Evolutionary conservation across 1,140 invertebrate species (phyloP).

Genomic region (Leptinotarsa texana): DNA sequence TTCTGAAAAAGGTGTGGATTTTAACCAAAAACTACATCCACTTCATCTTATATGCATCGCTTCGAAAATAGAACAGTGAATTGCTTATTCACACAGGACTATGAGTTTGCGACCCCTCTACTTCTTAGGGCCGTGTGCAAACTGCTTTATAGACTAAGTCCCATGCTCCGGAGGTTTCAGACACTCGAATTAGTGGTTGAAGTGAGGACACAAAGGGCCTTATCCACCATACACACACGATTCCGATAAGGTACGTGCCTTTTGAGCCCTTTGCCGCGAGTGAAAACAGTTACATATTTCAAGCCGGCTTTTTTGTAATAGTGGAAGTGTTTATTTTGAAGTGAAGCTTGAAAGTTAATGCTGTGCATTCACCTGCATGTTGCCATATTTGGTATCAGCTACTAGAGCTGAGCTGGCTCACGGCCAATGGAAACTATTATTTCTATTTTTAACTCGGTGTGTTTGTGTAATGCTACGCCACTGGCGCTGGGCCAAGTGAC

Average conservation of each 20-base stretch:
- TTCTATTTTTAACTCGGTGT: slow-evolving; percentile 42
- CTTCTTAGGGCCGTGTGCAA: slow-evolving; percentile 55
- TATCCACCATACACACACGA: slow-evolving; percentile 51
- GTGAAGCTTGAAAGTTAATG: not conserved
- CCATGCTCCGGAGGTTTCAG: slow-evolving; percentile 30
- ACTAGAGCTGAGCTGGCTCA: slow-evolving; percentile 27
- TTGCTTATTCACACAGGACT: slow-evolving; percentile 46
- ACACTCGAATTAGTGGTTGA: slow-evolving; percentile 57
- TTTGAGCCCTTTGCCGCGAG: slow-evolving; percentile 12
- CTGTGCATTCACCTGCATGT: slow-evolving; percentile 30
- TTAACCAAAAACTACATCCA: slow-evolving; percentile 50
- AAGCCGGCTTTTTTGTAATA: not conserved
- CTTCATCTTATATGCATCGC: slow-evolving; percentile 42
- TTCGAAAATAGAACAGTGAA: slow-evolving; percentile 51
- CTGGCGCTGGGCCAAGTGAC: slow-evolving; percentile 43
- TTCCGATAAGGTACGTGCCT: slow-evolving; percentile 50
- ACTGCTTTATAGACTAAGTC: slow-evolving; percentile 54
- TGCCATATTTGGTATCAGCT: slow-evolving; percentile 47
- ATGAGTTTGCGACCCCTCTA: slow-evolving; percentile 41
- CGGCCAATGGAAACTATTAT: slow-evolving; percentile 32
- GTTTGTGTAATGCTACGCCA: slow-evolving; percentile 40
- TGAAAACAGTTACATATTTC: slow-evolving; percentile 7
- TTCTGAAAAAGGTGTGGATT: slow-evolving; percentile 52
- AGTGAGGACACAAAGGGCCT: slow-evolving; percentile 49
- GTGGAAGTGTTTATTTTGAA: slow-evolving; percentile 8